These are phyloP conservation scores for Ceyx melanurus DNA, from an alignment of 2,113 vertebrate species.

Conservation along the genomic window DNA sequence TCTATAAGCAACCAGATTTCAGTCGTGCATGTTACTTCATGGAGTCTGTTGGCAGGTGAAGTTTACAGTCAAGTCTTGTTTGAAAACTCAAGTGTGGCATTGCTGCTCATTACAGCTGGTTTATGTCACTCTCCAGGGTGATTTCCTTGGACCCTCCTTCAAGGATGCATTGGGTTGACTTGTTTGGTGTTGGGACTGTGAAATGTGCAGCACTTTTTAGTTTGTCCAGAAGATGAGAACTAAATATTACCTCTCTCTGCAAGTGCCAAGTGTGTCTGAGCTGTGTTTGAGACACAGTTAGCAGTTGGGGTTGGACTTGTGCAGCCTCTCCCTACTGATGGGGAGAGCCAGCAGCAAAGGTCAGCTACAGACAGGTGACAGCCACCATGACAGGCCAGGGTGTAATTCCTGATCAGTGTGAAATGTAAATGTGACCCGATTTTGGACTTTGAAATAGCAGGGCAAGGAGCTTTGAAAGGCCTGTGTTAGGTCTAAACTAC, in stretches of 20 bases:
- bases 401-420: background rate
- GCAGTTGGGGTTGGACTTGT: background rate
- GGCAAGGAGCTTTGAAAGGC: background rate
- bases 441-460: background rate
- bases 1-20: background rate
- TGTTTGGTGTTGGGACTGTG: background rate
- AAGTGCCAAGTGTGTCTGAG: background rate
- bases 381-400: background rate
- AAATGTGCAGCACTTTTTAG: background rate
- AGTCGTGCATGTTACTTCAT: background rate
- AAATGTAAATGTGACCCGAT: background rate
- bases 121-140: background rate
- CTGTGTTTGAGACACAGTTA: background rate
- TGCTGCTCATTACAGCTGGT: background rate
- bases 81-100: background rate
- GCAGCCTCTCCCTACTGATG: background rate
- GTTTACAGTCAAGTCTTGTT: background rate
- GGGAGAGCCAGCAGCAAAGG: background rate
- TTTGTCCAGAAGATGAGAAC: background rate
- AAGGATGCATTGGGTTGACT: background rate
- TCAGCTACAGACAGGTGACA: background rate
- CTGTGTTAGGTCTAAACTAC: background rate
- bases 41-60: background rate
- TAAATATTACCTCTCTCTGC: background rate
- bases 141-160: background rate